Evolutionary conservation across 2,113 vertebrate genomes (phyloP).

Genomic region (Phalacrocorax carbo): DNA sequence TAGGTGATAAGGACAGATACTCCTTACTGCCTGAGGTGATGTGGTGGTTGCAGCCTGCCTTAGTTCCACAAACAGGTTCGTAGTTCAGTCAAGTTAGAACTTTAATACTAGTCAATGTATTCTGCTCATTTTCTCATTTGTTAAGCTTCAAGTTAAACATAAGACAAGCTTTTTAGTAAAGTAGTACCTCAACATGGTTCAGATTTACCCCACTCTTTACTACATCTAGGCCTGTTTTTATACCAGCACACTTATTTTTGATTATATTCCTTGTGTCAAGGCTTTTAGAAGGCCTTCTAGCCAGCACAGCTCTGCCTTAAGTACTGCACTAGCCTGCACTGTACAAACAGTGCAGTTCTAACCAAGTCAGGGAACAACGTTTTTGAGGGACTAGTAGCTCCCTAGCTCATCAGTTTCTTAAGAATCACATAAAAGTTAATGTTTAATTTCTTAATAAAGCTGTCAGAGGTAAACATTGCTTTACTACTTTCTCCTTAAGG

Average conservation of each 20-base stretch:
- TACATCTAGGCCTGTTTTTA: background rate
- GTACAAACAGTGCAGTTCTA: background rate
- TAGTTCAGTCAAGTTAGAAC: background rate
- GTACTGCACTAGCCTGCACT: background rate
- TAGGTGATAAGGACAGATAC: background rate
- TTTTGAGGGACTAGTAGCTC: background rate
- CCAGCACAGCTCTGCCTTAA: background rate
- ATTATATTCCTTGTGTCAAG: background rate
- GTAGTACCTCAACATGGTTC: background rate
- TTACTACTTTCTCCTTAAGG: slow-evolving; percentile 19
- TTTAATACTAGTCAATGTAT: background rate
- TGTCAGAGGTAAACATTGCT: slow-evolving; percentile 26
- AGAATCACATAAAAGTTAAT: background rate
- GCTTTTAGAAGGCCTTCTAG: background rate
- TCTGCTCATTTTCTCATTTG: background rate
- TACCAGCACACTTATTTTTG: background rate
- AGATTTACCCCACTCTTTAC: background rate
- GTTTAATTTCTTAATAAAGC: slow-evolving; percentile 49
- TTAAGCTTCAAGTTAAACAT: background rate
- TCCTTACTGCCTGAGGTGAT: background rate
- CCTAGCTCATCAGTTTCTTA: background rate
- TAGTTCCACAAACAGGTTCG: background rate
- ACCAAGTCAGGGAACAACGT: background rate
- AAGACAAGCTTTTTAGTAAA: background rate
- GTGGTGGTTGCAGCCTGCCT: background rate